Evolutionary conservation across 2,888 invertebrate genomes (phyloP).

Genomic region (Deilephila porcellus): DNA sequence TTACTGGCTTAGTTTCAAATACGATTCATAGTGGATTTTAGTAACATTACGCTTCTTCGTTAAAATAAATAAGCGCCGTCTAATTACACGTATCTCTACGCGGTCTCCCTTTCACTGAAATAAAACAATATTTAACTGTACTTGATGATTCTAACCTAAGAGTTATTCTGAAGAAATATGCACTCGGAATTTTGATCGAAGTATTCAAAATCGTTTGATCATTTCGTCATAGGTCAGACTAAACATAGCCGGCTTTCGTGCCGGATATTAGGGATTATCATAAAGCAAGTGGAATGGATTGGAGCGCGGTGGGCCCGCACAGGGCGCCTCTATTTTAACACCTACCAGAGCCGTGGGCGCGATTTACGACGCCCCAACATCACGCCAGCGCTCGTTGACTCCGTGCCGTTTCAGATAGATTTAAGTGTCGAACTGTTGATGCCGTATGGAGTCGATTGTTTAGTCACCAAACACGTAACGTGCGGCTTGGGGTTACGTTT

Average conservation of each 20-base stretch:
- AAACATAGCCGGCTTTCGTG: constrained; percentile 71
- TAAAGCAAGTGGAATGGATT: constrained; percentile 80
- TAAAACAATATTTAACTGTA: not conserved
- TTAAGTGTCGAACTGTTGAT: constrained; percentile 54
- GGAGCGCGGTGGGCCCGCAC: constrained; percentile 74
- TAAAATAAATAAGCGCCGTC: not conserved
- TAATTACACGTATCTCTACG: not conserved
- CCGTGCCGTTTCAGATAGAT: constrained; percentile 57
- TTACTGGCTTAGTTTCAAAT: not conserved
- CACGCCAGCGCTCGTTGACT: constrained; percentile 52
- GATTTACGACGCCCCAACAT: constrained; percentile 70
- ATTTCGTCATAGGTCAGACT: constrained; percentile 61
- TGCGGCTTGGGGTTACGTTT: constrained; percentile 31
- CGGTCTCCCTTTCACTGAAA: not conserved
- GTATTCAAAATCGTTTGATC: constrained; percentile 42
- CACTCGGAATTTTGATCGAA: constrained; percentile 13
- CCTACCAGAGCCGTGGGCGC: constrained; percentile 78
- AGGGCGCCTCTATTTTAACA: constrained; percentile 83
- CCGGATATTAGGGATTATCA: constrained; percentile 84
- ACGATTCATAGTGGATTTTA: not conserved
- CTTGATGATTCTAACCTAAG: not conserved
- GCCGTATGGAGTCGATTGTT: constrained; percentile 44
- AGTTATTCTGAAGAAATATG: constrained; percentile 6
- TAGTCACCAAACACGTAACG: constrained; percentile 41
- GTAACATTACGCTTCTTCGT: not conserved